A percentile compares a stretch with the other conserved stretches of the same genome.
Conservation (phyloP, 2,888 invertebrate species). For the Metallyticus violacea region DNA sequence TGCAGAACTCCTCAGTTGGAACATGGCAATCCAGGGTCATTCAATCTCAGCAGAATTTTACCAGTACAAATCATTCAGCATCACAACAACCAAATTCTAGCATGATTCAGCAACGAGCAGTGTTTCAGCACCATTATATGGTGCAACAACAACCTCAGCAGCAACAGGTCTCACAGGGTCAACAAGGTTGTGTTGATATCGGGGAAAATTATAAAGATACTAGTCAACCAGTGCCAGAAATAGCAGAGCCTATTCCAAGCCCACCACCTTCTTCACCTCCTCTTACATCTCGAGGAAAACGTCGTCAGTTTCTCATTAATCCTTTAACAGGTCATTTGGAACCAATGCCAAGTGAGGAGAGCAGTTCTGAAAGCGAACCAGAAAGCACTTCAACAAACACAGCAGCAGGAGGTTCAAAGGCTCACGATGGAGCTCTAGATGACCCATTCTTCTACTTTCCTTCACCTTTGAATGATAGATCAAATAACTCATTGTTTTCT, state of each 20-base stretch:
- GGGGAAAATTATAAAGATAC: conserved; percentile 15
- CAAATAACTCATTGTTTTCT: conserved; percentile 55
- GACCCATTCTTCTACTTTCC: conserved; percentile 50
- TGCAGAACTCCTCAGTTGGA: background rate
- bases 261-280: conserved; percentile 36
- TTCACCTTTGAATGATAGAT: conserved; percentile 48
- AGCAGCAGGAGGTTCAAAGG: conserved; percentile 43
- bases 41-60: background rate
- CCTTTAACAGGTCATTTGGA: conserved; percentile 84
- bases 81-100: conserved; percentile 20
- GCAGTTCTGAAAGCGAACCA: conserved; percentile 59
- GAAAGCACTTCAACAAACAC: conserved; percentile 47
- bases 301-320: conserved; percentile 82
- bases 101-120: conserved; percentile 53
- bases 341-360: conserved; percentile 64
- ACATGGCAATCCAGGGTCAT: conserved; percentile 2
- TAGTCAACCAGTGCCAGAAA: conserved; percentile 15
- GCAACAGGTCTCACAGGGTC: conserved; percentile 9
- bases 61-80: conserved; percentile 3
- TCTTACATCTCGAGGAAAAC: conserved; percentile 52
- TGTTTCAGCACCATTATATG: conserved; percentile 9
- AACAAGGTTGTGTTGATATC: background rate
- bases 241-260: conserved; percentile 16
- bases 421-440: conserved; percentile 42
- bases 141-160: conserved; percentile 21